Conservation (phyloP, 2,113 vertebrate genomes). For the Chroicocephalus ridibundus region DNA sequence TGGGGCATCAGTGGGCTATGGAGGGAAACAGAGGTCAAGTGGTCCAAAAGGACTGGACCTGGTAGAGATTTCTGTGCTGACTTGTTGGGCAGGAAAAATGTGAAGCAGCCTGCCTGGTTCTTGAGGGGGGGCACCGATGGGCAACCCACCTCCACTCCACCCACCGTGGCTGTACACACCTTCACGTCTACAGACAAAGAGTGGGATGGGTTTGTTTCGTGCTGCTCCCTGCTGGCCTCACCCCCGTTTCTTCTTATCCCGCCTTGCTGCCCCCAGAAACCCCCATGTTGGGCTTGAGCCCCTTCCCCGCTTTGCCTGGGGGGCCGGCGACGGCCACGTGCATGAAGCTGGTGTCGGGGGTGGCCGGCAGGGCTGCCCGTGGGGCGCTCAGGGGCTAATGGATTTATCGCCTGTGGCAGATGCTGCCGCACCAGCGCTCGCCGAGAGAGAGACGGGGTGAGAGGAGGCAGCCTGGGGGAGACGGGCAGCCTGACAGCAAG, state of each 20-base stretch:
- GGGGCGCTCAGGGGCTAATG: not conserved
- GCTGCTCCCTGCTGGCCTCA: rapidly evolving
- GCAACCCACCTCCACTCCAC: not conserved
- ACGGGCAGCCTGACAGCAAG: not conserved
- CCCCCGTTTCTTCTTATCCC: not conserved
- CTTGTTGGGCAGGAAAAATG: not conserved
- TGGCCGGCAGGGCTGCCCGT: not conserved
- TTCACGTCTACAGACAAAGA: not conserved
- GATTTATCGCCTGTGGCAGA: not conserved
- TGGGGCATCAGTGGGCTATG: not conserved
- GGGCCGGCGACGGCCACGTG: not conserved
- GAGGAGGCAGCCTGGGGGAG: not conserved
- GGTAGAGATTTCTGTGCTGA: not conserved
- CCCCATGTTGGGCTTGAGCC: not conserved
- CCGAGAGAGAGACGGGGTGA: not conserved
- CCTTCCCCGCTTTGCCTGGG: not conserved
- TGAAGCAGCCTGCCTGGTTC: not conserved
- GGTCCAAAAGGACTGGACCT: not conserved
- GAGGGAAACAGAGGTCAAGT: not conserved
- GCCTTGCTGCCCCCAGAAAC: not conserved
- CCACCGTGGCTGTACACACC: rapidly evolving
- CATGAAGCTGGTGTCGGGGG: not conserved
- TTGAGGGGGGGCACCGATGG: rapidly evolving
- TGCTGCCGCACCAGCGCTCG: not conserved
- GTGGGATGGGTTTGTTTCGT: not conserved